phyloP scores from a whole-genome alignment of 2,888 invertebrate species.

The Adelognathus sp. region DNA sequence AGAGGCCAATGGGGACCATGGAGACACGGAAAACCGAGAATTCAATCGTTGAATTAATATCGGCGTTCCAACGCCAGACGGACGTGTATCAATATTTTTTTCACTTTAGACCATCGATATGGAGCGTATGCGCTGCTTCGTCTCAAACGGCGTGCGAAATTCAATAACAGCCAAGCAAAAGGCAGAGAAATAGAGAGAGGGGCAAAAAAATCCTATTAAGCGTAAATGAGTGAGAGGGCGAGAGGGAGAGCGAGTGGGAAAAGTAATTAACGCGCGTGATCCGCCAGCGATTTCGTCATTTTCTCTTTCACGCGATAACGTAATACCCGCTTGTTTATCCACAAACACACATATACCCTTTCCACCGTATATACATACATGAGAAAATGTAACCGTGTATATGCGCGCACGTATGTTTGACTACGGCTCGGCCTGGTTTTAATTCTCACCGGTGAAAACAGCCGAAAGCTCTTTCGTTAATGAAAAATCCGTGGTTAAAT shows the following conservation, averaged over 20 bases:
- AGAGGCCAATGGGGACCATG: too few relatives aligned
- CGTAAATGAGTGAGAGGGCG: not conserved
- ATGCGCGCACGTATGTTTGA: not conserved
- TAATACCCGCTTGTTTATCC: conserved; percentile 50
- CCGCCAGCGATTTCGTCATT: conserved; percentile 29
- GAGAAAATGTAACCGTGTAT: not conserved
- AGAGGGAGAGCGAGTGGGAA: not conserved
- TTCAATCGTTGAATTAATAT: too few relatives aligned
- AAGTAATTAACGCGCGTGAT: conserved; percentile 51
- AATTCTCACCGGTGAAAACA: conserved; percentile 28
- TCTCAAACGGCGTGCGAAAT: too few relatives aligned
- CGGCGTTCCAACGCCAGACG: too few relatives aligned
- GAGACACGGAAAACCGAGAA: too few relatives aligned
- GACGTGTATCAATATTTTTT: not conserved
- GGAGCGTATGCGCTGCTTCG: too few relatives aligned
- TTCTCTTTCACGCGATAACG: conserved; percentile 50
- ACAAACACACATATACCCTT: not conserved
- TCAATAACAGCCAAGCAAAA: conserved; percentile 9
- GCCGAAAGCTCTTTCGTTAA: conserved; percentile 70
- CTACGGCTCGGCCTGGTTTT: conserved; percentile 28
- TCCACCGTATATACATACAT: conserved; percentile 58
- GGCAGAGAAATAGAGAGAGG: conserved; percentile 27
- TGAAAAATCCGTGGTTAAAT: conserved; percentile 66
- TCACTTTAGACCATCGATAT: too few relatives aligned
- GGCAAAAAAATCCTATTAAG: not conserved